phyloP scores from a whole-genome alignment of 2,113 vertebrate species.

The Progne subis region DNA sequence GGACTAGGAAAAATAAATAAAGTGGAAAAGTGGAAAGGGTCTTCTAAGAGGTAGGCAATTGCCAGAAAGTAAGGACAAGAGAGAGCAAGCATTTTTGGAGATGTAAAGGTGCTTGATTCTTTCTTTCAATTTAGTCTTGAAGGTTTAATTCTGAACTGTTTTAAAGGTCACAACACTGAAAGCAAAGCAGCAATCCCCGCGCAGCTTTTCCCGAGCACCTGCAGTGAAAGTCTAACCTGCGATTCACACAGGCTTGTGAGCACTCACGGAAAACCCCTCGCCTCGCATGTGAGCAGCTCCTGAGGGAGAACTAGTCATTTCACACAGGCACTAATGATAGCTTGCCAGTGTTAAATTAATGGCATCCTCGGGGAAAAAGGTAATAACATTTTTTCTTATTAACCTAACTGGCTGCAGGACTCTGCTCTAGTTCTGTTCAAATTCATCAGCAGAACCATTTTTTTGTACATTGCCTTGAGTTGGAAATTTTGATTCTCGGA shows the following conservation, averaged over 20 bases:
- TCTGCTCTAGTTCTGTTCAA: conserved; percentile 46
- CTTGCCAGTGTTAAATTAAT: conserved; percentile 60
- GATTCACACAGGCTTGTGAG: neutral
- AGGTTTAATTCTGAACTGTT: neutral
- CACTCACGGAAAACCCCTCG: neutral
- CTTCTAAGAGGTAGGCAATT: neutral
- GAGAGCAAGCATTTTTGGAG: neutral
- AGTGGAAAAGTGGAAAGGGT: neutral
- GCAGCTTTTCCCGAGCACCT: neutral
- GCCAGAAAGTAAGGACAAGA: neutral
- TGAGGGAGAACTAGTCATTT: conserved; percentile 60
- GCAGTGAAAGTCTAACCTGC: neutral
- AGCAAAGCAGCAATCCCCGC: neutral
- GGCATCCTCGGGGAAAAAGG: conserved; percentile 55
- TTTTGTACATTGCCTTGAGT: conserved; percentile 39
- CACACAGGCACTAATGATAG: conserved; percentile 50
- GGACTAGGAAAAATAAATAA: neutral
- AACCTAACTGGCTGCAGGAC: conserved; percentile 63
- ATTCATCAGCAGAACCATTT: conserved; percentile 63
- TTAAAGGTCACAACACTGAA: neutral
- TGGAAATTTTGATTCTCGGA: conserved; percentile 36
- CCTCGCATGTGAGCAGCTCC: neutral
- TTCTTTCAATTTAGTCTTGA: neutral
- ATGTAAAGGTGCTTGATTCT: neutral
- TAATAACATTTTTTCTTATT: conserved; percentile 72